Evolutionary conservation across 2,113 vertebrate genomes (phyloP), one percentile per base, ranked within the genome.

Genomic region (Aphyosemion australe): DNA sequence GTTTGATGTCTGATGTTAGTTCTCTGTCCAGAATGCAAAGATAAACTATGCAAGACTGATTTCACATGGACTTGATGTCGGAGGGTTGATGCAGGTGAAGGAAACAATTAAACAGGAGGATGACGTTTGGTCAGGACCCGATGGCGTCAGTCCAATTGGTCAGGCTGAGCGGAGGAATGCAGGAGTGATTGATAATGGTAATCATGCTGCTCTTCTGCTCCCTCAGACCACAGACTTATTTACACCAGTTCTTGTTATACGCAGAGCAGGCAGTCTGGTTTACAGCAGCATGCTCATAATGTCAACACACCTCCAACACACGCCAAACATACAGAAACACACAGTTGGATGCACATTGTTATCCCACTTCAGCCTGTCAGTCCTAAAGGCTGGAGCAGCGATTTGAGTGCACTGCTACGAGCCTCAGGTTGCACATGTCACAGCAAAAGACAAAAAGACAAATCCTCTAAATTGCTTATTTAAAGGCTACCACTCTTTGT

Each of bases 241-340:
- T 93, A 91, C 84, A 69, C 78, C 69, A 72, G 65, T 61, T 64
- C 66, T 78, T 71, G 62, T 63, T 60, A 85, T 79, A 89, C 60
- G 73, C 73, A 89, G 41, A 83, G 73, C 69, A 65, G 77, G 72
- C 80, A 21, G 77, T 88, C 78, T 88, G 79, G 80, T 88, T 87
- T 87, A 88, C 80, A 87, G 65, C 57, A 78, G 76, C 77, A 72
- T 41, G 51, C 72, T 76, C 64, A 60, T 21, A 59, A 65, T 84
- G 95, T 95, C 94, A 91, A 94, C 69, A 84, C 61, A n/a, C n/a
- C n/a, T n/a, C n/a, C n/a, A n/a, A n/a, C n/a, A 72, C 31, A 31
- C 76, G 59, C 60, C 74, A 85, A 58, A 83, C 79, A 79, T 78
- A 63, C 60, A 61, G 50, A 69, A 65, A 53, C 66, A 59, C 1